These are phyloP conservation scores for Rhea pennata DNA, from an alignment of 2,113 vertebrate genomes.

Conservation along the genomic window DNA sequence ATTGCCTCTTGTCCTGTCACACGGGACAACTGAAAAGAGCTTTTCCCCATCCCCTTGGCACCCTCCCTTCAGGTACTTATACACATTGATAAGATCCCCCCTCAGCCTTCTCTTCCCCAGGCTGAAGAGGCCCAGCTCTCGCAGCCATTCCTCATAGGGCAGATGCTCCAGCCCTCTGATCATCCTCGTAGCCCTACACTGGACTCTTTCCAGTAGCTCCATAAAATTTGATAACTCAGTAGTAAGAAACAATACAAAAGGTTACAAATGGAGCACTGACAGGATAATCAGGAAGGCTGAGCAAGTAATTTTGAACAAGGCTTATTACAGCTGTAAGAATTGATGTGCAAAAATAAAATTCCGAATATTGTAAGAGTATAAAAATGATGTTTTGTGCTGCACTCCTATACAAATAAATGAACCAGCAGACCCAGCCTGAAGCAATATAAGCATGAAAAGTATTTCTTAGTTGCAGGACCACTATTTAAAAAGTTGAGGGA, in stretches of 20 bases:
- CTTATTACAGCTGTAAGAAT: not conserved
- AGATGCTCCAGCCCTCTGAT: no score
- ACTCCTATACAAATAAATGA: not conserved
- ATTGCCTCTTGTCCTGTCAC: no score
- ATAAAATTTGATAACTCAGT: not conserved
- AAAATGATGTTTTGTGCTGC: not conserved
- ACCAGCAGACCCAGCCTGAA: not conserved
- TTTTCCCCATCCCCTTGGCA: no score
- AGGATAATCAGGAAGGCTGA: not conserved
- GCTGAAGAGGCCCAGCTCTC: no score
- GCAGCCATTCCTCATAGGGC: no score
- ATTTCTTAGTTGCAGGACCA: not conserved
- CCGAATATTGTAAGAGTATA: not conserved
- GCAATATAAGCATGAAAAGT: not conserved
- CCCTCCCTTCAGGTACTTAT: no score
- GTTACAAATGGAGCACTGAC: not conserved
- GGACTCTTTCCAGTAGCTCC: no score
- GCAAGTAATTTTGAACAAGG: not conserved
- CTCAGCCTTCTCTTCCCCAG: no score
- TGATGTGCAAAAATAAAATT: not conserved
- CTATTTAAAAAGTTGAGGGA: not conserved
- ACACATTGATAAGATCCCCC: no score
- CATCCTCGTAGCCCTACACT: no score
- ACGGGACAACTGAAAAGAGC: no score
- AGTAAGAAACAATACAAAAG: not conserved